Evolutionary conservation across 2,888 invertebrate species (phyloP), one percentile per base, ranked within the genome.

Genomic region (Drosophila percnosoma): DNA sequence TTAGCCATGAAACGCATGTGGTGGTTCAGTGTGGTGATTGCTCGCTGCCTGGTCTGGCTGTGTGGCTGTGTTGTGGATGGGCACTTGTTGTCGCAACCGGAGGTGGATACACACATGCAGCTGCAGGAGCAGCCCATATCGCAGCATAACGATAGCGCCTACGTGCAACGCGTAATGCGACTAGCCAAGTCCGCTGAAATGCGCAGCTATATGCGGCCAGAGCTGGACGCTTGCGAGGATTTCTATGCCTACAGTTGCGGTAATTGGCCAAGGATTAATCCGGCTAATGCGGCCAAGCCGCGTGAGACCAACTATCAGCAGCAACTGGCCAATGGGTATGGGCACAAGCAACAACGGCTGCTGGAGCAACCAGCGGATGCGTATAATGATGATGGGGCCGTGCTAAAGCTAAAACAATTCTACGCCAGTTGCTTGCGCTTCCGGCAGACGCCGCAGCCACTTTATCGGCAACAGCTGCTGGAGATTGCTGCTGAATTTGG

Each of bases 191-290:
- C 92, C 18, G 89, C 87, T 10, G 92, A 91, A 70, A 89, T 92
- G 78, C 88, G 84, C 18, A 90, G 84, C 70, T 92, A 88, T 58
- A 92, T 93, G 89, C 83, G 84, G 21, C 66, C 85, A 11, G 84
- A 90, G 11, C 65, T 75, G 33, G 82, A 91, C 53, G 83, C 89
- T 4, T 92, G 92, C 69, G 91, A 89, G 15, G 85, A 92, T 60
- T 92, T 93, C 69, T 92, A 84, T 60, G 85, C 79, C 36, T 91
- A 85, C 70, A 91, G 91, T 42, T 92, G 92, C 64, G 92, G 92
- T 33, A 92, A 89, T 38, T 92, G 92, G 92, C 75, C 87, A 2
- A 88, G 82, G 42, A 75, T 89, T 4, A 86, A 93, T 81, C 92
- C 92, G 4, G 90, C 91, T 5, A 85, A 86, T 10, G 73, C 69